A percentile compares a stretch with the other conserved stretches of the same genome.
Conservation (phyloP, 1,140 invertebrate species). For the Drosophila nigrodunni region DNA sequence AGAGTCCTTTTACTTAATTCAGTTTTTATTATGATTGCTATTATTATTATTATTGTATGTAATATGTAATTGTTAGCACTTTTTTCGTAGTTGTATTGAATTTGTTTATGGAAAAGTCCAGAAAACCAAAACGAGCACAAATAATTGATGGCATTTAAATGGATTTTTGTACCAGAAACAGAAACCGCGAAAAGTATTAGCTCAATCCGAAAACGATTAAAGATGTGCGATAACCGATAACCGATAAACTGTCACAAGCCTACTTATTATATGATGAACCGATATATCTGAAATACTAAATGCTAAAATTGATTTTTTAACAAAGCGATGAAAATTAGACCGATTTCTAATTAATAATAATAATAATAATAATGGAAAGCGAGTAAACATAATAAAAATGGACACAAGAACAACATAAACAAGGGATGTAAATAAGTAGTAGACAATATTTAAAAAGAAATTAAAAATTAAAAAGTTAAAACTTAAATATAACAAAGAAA, state of each 20-base stretch:
- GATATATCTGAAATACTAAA: slow-evolving; percentile 44
- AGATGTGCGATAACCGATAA: slow-evolving; percentile 26
- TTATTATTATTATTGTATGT: slow-evolving; percentile 14
- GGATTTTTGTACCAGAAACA: slow-evolving; percentile 33
- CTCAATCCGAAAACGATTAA: slow-evolving; percentile 53
- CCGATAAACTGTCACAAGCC: slow-evolving; percentile 56
- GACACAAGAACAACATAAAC: slow-evolving; percentile 80
- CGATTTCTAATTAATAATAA: slow-evolving; percentile 52
- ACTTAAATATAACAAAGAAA: slow-evolving; percentile 21
- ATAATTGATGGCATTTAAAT: slow-evolving; percentile 75
- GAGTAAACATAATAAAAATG: slow-evolving; percentile 32
- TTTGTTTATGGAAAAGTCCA: slow-evolving; percentile 20
- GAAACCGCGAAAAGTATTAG: slow-evolving; percentile 72
- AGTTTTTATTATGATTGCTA: slow-evolving; percentile 14
- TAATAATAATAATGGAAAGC: slow-evolving; percentile 37
- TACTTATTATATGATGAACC: slow-evolving; percentile 29
- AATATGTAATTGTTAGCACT: slow-evolving; percentile 30
- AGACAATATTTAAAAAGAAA: slow-evolving; percentile 77
- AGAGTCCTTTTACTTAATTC: slow-evolving; percentile 24
- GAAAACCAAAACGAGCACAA: slow-evolving; percentile 37
- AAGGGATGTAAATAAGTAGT: slow-evolving; percentile 84
- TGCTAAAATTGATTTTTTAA: slow-evolving; percentile 33
- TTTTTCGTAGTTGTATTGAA: slow-evolving; percentile 27
- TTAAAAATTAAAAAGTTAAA: slow-evolving; percentile 21
- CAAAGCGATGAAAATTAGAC: slow-evolving; percentile 18